Evolutionary conservation across 2,888 invertebrate genomes (phyloP), one percentile per base, ranked within the genome.

Genomic region (Drosophila formosana): DNA sequence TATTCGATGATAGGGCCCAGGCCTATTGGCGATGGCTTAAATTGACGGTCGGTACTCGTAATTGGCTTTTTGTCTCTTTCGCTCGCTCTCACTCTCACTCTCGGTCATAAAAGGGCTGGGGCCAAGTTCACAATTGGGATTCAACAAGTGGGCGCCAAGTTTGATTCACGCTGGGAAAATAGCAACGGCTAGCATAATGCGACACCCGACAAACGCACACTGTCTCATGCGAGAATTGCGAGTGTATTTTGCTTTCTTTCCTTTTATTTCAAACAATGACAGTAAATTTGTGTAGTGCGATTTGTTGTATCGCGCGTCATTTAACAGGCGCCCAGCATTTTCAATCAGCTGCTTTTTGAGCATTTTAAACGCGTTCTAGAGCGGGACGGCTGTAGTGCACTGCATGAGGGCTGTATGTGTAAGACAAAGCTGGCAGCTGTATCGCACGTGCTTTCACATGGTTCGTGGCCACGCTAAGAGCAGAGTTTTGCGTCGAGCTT

Each of bases 291-390:
- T 88, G 74, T 74, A 82, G 88, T 85, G 83, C 86, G 88, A 82
- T 82, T 82, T 88, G 86, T 85, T 86, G 74, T 89, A 87, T 89
- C 92, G 92, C 92, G 92, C 92, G 92, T 92, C 92, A 91, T 84
- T 80, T 90, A 87, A 71, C 89, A 92, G 92, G 92, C 64, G 51
- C 67, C 0, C 91, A 91, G 89, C 61, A 66, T 55, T 76, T 81
- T 56, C 11, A 56, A 45, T 2, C 3, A 45, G 45, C 45, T 46
- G 32, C 5, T 45, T 74, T 41, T 1, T 39, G 18, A 45, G 37
- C n/a, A 76, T 65, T 85, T 81, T 77, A 6, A n/a, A 57, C 50
- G 41, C 41, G 61, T 51, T 39, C 18, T 7, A 49, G 69, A 80
- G 67, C 55, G 49, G 49, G 56, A 58, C 4, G 49, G 3, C 63